Conservation (phyloP, 2,113 vertebrate species). For the Phaethornis superciliosus region DNA sequence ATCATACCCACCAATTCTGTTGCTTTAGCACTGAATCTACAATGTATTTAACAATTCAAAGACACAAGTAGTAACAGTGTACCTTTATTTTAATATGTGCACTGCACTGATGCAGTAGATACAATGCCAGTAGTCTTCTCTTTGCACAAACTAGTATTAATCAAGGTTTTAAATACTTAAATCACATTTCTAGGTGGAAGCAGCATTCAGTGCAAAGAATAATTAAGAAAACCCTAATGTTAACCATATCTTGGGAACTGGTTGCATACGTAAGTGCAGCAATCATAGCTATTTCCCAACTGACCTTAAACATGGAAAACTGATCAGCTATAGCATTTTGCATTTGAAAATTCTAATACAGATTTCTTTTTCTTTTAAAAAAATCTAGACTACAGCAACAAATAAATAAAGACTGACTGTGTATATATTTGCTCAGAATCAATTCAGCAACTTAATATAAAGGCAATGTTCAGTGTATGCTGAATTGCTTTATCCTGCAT, state of each 20-base stretch:
- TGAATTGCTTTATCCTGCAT: conserved; percentile 32
- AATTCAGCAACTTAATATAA: conserved; percentile 45
- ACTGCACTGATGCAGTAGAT: conserved; percentile 51
- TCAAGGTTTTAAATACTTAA: conserved; percentile 41
- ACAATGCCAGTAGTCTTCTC: conserved; percentile 52
- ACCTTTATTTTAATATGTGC: conserved; percentile 67
- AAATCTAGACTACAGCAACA: conserved; percentile 31
- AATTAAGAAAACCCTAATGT: conserved; percentile 1
- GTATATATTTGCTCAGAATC: conserved; percentile 45
- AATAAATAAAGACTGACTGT: conserved; percentile 34
- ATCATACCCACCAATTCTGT: neutral
- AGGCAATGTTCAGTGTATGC: neutral
- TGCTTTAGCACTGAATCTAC: neutral
- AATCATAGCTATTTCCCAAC: conserved; percentile 1
- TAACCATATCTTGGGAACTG: conserved; percentile 22
- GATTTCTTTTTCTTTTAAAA: neutral
- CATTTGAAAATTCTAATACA: conserved; percentile 1
- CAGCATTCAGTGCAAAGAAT: conserved; percentile 72
- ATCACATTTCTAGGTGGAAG: conserved; percentile 62
- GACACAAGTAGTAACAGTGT: neutral
- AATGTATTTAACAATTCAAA: neutral
- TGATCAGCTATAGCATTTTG: neutral
- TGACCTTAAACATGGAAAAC: conserved; percentile 22
- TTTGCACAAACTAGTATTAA: conserved; percentile 45
- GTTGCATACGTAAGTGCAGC: conserved; percentile 13